Evolutionary conservation across 53 echinoderm and acorn worm genomes (phyloP).

Genomic region (Paelopatides confundens): DNA sequence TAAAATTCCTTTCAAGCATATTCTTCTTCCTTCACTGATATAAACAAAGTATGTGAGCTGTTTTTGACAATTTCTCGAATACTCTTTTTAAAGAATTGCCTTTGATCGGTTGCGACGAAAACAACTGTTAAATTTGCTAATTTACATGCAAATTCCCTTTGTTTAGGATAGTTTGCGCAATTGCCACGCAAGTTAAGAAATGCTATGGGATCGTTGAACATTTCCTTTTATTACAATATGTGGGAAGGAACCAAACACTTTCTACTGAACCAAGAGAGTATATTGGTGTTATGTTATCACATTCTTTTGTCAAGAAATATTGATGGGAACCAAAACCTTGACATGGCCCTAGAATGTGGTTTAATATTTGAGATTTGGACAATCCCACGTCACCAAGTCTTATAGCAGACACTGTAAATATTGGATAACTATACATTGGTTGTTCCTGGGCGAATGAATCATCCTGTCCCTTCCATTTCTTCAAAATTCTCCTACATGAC

Average conservation of each 20-base stretch:
- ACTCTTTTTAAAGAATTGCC: not conserved
- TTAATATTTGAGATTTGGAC: not conserved
- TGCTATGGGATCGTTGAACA: not conserved
- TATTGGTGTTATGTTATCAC: not conserved
- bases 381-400: not conserved
- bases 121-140: not conserved
- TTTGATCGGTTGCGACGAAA: not conserved
- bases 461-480: not conserved
- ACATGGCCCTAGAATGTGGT: not conserved
- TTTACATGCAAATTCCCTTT: conserved; percentile 1
- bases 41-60: not conserved
- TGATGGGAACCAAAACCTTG: not conserved
- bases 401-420: not conserved
- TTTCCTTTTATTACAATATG: not conserved
- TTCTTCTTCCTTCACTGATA: not conserved
- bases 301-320: not conserved
- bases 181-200: conserved; percentile 13
- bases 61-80: not conserved
- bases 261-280: not conserved
- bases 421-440: not conserved
- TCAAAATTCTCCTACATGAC: not conserved
- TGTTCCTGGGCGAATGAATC: not conserved
- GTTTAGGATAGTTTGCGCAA: not conserved
- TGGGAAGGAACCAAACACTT: not conserved
- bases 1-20: not conserved